Evolutionary conservation across 2,888 invertebrate genomes (phyloP), one percentile per base, ranked within the genome.

Genomic region (Saturnia japonica): DNA sequence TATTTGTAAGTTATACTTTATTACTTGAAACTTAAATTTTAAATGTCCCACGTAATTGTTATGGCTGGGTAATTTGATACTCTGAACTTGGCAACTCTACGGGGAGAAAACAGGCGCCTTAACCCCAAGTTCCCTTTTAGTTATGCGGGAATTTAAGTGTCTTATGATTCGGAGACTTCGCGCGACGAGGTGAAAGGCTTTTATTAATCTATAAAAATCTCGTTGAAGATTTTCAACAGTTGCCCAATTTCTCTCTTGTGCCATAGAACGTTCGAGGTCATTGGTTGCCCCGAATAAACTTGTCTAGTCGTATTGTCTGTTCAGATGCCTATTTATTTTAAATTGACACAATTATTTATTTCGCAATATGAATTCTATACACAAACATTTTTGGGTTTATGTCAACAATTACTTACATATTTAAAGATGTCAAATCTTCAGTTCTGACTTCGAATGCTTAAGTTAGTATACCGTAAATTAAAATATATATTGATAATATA

Each of bases 151-250:
- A 88, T 86, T 85, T 84, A 88, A 89, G 85, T 87, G 86, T 87
- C 88, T 88, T 88, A 89, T 89, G 89, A 89, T 89, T 87, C 84
- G 80, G 86, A 85, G 84, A 86, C 82, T 87, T 82, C 77, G 78
- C 79, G 78, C 76, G 77, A 76, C 76, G 77, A 75, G 82, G 82
- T 83, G 80, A 83, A 86, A 85, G 81, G 79, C 80, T 83, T 86
- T 88, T 88, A 88, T 87, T 87, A 86, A 89, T 89, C 84, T 83
- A 86, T 87, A 88, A 88, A 88, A 86, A 85, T 80, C 82, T 82
- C 78, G 76, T 78, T 79, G 78, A 77, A 80, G 80, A 77, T 64
- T 64, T 64, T 64, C 81, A 81, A 83, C 84, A 83, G 82, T 80
- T 79, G 79, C 76, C 77, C 75, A 74, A 47, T 68, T 42, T 68